Conservation (phyloP, 1,140 invertebrate species). For the Bathynomus jamesi region DNA sequence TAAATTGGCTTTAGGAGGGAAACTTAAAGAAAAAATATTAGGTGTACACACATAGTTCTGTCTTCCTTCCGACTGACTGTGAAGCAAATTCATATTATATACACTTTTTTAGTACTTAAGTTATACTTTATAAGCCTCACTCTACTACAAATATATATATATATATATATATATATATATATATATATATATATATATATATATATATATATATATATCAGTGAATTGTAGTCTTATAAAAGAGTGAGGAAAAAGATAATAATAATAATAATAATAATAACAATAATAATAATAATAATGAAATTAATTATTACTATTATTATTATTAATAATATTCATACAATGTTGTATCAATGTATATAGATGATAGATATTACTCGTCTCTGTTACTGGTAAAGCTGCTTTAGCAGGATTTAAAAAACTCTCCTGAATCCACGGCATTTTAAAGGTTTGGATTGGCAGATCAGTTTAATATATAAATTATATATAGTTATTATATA, state of each 20-base stretch:
- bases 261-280: too few species aligned
- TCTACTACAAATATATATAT: not conserved
- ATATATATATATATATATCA: constrained; percentile 5
- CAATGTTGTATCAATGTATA: not conserved
- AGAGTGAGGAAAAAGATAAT: too few species aligned
- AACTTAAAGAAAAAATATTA: not conserved
- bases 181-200: constrained; percentile 5
- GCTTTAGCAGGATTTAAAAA: too few species aligned
- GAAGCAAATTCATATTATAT: not conserved
- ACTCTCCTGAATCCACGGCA: too few species aligned
- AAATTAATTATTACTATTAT: too few species aligned
- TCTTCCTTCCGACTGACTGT: not conserved
- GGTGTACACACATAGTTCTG: not conserved
- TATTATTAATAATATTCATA: too few species aligned
- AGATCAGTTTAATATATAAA: too few species aligned
- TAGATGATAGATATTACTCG: not conserved
- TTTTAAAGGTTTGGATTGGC: too few species aligned
- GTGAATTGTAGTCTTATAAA: not conserved
- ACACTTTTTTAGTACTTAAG: not conserved
- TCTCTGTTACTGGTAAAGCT: not conserved
- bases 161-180: constrained; percentile 8
- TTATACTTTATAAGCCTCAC: not conserved
- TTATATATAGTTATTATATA: too few species aligned
- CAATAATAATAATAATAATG: too few species aligned
- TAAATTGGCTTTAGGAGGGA: too few species aligned